These are phyloP conservation scores for Drosophila lacicola DNA, from an alignment of 2,888 invertebrate genomes.

Conservation along the genomic window DNA sequence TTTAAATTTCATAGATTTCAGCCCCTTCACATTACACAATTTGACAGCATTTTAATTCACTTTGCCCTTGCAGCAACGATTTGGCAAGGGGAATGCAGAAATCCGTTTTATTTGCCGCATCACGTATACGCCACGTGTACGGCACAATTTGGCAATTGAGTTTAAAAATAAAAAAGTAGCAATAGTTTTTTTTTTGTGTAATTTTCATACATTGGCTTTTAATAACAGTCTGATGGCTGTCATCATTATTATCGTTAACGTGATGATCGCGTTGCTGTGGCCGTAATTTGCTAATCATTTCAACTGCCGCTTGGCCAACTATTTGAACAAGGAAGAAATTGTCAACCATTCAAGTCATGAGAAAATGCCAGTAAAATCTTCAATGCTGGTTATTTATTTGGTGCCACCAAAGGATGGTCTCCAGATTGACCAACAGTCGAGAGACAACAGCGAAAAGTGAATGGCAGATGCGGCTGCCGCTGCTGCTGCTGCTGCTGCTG, in stretches of 20 bases:
- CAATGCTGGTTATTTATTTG: conserved; percentile 38
- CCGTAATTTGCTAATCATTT: conserved; percentile 68
- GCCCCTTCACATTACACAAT: no score
- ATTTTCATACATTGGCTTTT: conserved; percentile 26
- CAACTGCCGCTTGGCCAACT: conserved; percentile 45
- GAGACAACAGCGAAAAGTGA: conserved; percentile 60
- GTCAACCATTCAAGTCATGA: conserved; percentile 61
- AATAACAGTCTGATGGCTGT: conserved; percentile 5
- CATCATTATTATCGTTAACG: conserved; percentile 15
- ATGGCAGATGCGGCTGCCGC: conserved; percentile 63
- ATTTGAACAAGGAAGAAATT: conserved; percentile 73
- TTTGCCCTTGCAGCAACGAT: neutral
- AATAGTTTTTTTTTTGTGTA: conserved; percentile 6
- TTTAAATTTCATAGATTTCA: no score
- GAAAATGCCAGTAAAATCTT: conserved; percentile 53
- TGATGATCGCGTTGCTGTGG: conserved; percentile 22
- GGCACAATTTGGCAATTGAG: neutral
- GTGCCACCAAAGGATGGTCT: conserved; percentile 57
- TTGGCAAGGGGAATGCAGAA: conserved; percentile 11
- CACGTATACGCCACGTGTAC: conserved; percentile 28
- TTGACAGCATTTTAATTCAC: no score
- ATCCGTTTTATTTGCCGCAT: conserved; percentile 1
- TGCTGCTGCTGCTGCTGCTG: conserved; percentile 13
- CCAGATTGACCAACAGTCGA: conserved; percentile 45
- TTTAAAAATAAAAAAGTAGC: conserved; percentile 12